Evolutionary conservation across 2,113 vertebrate genomes (phyloP).

Genomic region (Menidia beryllina): DNA sequence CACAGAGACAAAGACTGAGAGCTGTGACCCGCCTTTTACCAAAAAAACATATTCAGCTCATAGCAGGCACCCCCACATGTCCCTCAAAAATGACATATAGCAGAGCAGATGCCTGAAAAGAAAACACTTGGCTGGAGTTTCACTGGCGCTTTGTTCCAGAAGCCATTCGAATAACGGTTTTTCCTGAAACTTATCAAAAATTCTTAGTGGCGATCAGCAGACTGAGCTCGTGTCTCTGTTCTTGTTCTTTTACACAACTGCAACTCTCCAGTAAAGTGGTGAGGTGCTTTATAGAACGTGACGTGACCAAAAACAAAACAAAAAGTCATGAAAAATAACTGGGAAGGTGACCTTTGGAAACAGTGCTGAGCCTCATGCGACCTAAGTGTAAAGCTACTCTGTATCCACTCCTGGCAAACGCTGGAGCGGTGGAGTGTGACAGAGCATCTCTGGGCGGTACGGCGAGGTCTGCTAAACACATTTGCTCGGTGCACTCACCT

Average conservation of each 20-base stretch:
- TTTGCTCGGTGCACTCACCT: conserved; percentile 82
- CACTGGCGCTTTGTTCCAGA: background rate
- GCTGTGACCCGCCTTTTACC: too few species aligned
- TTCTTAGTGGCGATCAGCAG: conserved; percentile 9
- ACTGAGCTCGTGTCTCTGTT: conserved; percentile 8
- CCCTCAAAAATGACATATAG: background rate
- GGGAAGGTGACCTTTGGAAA: conserved; percentile 22
- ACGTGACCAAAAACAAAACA: background rate
- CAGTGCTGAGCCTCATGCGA: background rate
- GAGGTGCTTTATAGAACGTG: conserved; percentile 2
- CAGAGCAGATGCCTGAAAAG: background rate
- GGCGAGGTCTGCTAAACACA: background rate
- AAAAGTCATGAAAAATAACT: background rate
- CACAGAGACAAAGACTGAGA: too few species aligned
- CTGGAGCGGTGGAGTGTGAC: background rate
- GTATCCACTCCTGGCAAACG: background rate
- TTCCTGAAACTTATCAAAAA: conserved; percentile 6
- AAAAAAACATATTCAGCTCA: too few species aligned
- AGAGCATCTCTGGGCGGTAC: background rate
- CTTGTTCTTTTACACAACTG: conserved; percentile 23
- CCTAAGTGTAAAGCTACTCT: background rate
- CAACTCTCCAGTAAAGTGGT: conserved; percentile 5
- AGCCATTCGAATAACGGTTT: background rate
- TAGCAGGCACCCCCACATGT: background rate
- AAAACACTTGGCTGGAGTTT: background rate